Conservation (phyloP, 2,888 invertebrate species). For the Ophion ellenae region DNA sequence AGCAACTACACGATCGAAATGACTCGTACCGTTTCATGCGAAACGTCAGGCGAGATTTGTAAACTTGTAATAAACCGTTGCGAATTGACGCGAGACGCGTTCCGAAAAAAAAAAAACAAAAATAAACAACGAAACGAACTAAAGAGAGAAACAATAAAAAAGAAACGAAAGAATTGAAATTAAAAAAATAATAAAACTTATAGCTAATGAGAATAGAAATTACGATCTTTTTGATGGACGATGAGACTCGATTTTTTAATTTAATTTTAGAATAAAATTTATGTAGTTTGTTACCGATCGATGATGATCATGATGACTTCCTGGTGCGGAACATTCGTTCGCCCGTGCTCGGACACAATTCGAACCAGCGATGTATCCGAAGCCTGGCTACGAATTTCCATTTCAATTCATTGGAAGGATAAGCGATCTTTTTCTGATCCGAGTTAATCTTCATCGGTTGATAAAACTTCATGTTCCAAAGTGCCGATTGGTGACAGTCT, state of each 20-base stretch:
- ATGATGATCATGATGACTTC: constrained; percentile 31
- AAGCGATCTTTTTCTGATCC: neutral
- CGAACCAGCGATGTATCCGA: too few species aligned
- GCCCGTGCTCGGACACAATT: neutral
- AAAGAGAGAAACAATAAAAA: constrained; percentile 40
- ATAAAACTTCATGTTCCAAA: neutral
- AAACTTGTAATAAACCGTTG: constrained; percentile 15
- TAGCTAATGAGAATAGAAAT: constrained; percentile 38
- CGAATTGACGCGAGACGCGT: constrained; percentile 20
- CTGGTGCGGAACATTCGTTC: neutral
- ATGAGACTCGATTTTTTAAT: constrained; percentile 32
- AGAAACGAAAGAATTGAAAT: constrained; percentile 8
- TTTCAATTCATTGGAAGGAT: neutral
- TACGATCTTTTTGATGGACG: constrained; percentile 27
- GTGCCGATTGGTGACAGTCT: neutral
- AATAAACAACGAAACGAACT: constrained; percentile 49
- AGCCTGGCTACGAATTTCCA: too few species aligned
- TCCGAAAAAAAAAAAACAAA: constrained; percentile 47
- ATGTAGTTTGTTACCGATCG: constrained; percentile 36
- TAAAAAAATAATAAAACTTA: constrained; percentile 25
- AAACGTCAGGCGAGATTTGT: neutral
- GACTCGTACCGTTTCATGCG: neutral
- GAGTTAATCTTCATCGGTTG: neutral
- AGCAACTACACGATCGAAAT: neutral
- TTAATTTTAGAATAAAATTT: constrained; percentile 10